Evolutionary conservation across 2,888 invertebrate species (phyloP).

Genomic region (Leucoptera coffeella): DNA sequence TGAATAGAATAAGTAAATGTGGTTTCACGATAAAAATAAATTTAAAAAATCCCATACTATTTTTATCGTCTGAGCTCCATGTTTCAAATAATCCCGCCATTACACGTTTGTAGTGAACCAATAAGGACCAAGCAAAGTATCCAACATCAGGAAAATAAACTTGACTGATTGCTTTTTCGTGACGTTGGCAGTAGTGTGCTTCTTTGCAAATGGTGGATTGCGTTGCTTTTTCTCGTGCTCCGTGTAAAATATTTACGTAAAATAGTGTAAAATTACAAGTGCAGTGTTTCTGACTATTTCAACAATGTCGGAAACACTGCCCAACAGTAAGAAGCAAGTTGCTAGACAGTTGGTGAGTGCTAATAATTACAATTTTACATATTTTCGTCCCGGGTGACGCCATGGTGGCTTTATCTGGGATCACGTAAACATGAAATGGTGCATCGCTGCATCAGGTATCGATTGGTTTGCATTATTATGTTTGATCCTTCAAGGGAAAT

Average conservation of each 20-base stretch:
- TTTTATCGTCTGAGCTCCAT: no score
- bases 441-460: conserved; percentile 53
- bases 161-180: conserved; percentile 32
- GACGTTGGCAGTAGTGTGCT: conserved; percentile 46
- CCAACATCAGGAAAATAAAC: conserved; percentile 28
- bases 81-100: conserved; percentile 27
- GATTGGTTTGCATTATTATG: no score
- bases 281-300: conserved; percentile 48
- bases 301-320: conserved; percentile 57
- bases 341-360: conserved; percentile 59
- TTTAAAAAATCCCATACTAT: no score
- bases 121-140: conserved; percentile 17
- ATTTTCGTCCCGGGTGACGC: conserved; percentile 57
- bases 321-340: conserved; percentile 52
- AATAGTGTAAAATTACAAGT: conserved; percentile 45
- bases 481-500: conserved; percentile 11
- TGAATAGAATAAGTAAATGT: no score
- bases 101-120: conserved; percentile 18
- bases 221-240: conserved; percentile 53
- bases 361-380: conserved; percentile 45
- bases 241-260: conserved; percentile 56
- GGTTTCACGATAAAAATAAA: no score
- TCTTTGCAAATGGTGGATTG: conserved; percentile 53
- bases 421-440: conserved; percentile 60
- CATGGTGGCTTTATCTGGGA: conserved; percentile 59